Percentiles rank a stretch among this genome's conserved stretches.
Evolutionary conservation across 2,113 vertebrate species (phyloP).

Genomic region (Centropus bengalensis): DNA sequence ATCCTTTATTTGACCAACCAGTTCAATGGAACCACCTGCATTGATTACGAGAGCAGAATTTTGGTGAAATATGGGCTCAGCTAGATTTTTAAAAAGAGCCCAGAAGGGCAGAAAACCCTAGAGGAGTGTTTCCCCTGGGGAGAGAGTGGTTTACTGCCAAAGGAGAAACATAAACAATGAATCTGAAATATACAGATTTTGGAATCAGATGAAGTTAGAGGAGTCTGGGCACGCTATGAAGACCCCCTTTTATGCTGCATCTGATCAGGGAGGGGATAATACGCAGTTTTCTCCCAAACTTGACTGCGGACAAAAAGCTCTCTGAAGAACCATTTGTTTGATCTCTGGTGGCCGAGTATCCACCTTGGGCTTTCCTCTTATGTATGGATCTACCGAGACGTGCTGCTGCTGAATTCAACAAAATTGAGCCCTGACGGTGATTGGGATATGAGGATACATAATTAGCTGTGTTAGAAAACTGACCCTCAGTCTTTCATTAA

Average conservation of each 20-base stretch:
- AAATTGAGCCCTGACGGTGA: conserved; percentile 48
- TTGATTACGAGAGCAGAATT: neutral
- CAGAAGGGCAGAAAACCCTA: neutral
- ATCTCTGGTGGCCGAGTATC: neutral
- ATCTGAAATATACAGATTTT: neutral
- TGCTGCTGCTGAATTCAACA: neutral
- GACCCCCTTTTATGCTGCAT: neutral
- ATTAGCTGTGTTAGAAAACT: conserved; percentile 66
- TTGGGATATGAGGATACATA: conserved; percentile 44
- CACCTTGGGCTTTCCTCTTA: conserved; percentile 21
- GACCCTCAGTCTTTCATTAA: conserved; percentile 75
- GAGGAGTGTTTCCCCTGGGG: neutral
- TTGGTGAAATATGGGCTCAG: neutral
- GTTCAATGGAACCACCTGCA: neutral
- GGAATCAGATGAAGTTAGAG: neutral
- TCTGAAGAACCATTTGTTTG: neutral
- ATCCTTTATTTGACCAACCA: neutral
- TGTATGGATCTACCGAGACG: neutral
- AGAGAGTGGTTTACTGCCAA: neutral
- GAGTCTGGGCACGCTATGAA: neutral
- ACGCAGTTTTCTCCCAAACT: neutral
- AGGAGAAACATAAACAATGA: neutral
- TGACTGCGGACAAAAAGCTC: neutral
- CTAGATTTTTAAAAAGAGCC: neutral
- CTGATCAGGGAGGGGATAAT: neutral